A percentile compares a stretch with the other conserved stretches of the same genome.
Conservation (phyloP, 2,888 invertebrate species). For the Strigamia maritima region DNA sequence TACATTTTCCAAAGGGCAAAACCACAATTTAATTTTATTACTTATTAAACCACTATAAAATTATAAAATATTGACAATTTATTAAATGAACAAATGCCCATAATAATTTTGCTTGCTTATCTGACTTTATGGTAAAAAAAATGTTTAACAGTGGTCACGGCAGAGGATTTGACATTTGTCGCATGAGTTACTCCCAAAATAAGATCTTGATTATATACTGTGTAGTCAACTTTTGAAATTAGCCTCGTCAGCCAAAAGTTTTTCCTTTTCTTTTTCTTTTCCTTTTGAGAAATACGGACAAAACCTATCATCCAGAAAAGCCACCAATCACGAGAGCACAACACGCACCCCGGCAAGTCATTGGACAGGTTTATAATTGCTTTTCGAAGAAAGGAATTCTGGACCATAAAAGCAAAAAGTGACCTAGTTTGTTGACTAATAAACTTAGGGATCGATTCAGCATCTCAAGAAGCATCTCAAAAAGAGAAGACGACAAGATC, state of each 20-base stretch:
- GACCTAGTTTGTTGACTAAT: conserved; percentile 27
- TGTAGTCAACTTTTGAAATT: conserved; percentile 6
- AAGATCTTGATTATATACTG: conserved; percentile 16
- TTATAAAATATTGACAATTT: background rate
- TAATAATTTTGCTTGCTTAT: background rate
- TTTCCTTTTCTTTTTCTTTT: background rate
- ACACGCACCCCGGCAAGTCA: conserved; percentile 18
- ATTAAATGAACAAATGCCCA: background rate
- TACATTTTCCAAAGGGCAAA: background rate
- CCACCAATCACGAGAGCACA: conserved; percentile 25
- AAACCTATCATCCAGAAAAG: conserved; percentile 27
- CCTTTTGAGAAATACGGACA: background rate
- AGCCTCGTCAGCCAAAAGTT: conserved; percentile 30
- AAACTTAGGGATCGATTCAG: conserved; percentile 6
- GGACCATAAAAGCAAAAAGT: background rate
- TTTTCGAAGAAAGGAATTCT: conserved; percentile 24
- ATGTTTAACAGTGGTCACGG: background rate
- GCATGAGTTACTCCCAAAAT: conserved; percentile 9
- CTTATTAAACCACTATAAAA: background rate
- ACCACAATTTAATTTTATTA: background rate
- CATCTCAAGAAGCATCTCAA: conserved; percentile 24
- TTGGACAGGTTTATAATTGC: conserved; percentile 32
- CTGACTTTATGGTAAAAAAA: background rate
- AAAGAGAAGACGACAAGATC: conserved; percentile 19
- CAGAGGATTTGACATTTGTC: background rate